Conservation (phyloP, 1,140 invertebrate genomes). For the Dendroctonus valens region DNA sequence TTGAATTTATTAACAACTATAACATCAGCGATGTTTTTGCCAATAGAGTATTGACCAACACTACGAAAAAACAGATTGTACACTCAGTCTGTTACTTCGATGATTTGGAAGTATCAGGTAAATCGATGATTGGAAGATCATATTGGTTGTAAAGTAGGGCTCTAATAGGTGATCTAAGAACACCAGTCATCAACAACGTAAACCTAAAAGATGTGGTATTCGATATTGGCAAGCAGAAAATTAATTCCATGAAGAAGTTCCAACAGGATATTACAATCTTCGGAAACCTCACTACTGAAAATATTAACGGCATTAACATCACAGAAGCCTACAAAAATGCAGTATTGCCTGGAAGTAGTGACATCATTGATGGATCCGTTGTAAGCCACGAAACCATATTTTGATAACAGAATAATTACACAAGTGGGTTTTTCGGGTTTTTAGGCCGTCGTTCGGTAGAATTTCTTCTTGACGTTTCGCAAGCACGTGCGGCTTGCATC, state of each 20-base stretch:
- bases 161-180: not conserved
- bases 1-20: conserved; percentile 38
- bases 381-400: conserved; percentile 27
- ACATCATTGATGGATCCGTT: conserved; percentile 32
- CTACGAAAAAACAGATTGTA: conserved; percentile 35
- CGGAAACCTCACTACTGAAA: conserved; percentile 38
- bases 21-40: conserved; percentile 39
- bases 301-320: conserved; percentile 40
- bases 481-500: not conserved
- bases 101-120: conserved; percentile 38
- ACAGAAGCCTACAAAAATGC: conserved; percentile 38
- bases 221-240: conserved; percentile 38
- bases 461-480: not conserved
- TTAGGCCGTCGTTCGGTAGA: not conserved
- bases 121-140: not conserved
- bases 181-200: conserved; percentile 39
- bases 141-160: not conserved
- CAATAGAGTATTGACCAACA: conserved; percentile 36
- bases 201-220: conserved; percentile 40
- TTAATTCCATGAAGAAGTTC: conserved; percentile 39
- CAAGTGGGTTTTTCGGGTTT: not conserved
- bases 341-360: conserved; percentile 14
- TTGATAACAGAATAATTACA: not conserved
- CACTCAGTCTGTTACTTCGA: conserved; percentile 41
- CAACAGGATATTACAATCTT: conserved; percentile 33